phyloP scores from a whole-genome alignment of 2,797 vertebrate genomes.

The Novumbra hubbsi region DNA sequence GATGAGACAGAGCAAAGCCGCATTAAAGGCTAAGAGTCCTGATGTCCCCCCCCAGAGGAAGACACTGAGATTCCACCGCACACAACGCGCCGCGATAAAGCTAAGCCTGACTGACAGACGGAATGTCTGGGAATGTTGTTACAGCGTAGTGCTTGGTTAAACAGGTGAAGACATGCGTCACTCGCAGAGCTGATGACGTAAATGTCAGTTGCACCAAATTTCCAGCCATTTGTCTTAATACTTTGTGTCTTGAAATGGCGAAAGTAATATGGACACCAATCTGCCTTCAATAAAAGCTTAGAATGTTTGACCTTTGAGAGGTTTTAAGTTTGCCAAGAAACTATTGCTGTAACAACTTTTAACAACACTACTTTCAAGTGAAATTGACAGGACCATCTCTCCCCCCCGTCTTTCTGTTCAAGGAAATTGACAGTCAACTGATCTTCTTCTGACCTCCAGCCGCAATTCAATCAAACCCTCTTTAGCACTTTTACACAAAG shows the following conservation, averaged over 20 bases:
- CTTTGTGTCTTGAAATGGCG: too few species aligned
- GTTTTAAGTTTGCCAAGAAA: too few species aligned
- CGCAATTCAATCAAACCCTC: conserved; percentile 35
- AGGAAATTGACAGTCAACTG: conserved; percentile 57
- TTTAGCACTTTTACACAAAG: conserved; percentile 35
- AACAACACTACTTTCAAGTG: too few species aligned
- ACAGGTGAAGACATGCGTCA: background rate
- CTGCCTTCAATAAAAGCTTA: too few species aligned
- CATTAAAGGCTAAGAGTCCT: conserved; percentile 37
- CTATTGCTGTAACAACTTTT: too few species aligned
- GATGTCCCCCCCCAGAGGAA: conserved; percentile 26
- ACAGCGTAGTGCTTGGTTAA: background rate
- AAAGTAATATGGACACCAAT: too few species aligned
- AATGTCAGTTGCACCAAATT: background rate
- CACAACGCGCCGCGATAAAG: background rate
- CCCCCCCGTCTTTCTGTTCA: conserved; percentile 30
- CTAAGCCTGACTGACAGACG: background rate
- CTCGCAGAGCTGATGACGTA: background rate
- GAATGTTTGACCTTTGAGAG: too few species aligned
- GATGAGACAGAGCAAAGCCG: conserved; percentile 39
- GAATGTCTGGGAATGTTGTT: background rate
- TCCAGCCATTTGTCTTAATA: too few species aligned
- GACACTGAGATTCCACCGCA: background rate
- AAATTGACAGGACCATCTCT: background rate
- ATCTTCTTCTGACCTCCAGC: conserved; percentile 61